Evolutionary conservation across 2,113 vertebrate species (phyloP), one percentile per base, ranked within the genome.

Genomic region (Monarcha castaneiventris): DNA sequence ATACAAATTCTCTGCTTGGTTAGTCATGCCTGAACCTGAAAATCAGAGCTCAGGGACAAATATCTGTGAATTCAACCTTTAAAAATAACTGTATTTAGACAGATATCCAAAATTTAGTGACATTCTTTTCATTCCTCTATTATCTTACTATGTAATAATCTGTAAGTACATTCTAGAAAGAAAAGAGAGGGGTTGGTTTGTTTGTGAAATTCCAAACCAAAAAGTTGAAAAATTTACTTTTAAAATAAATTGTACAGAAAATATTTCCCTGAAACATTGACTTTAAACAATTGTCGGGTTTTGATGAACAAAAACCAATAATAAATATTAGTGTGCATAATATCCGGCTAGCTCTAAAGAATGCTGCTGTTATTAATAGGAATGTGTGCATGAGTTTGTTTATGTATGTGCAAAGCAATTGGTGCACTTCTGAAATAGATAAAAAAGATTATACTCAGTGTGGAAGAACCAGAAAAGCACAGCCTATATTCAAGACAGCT

Each of bases 141-240:
- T 84, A 52, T 12, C 18, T 76, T 75, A 33, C 11, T 61, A 10
- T 22, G 7, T 46, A 52, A 68, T 48, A 43, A 58, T 41, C 32
- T 59, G 20, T 25, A 67, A 71, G 27, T n/a, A 7, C 2, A 35
- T 37, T 88, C 88, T 77, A 69, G 30, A 83, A 80, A 39, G 49
- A 49, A 51, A 49, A 51, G 15, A n/a, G 4, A 2, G 5, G 1
- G 0, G 2, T 12, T 39, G 56, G 1, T 29, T 55, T 56, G 2
- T 20, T 64, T 58, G 39, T 33, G 35, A 68, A 61, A 64, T 52
- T 63, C 10, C 18, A 56, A 73, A 72, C 1, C 13, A 76, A 49
- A 64, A 56, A 10, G 5, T 61, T 89, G 7, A 2, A 59, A 73
- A 83, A 51, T 56, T 63, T 59, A 32, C 7, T 63, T 86, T 37